These are phyloP conservation scores for Poeciliopsis presidionis DNA, from an alignment of 2,797 vertebrate genomes.

Conservation along the genomic window DNA sequence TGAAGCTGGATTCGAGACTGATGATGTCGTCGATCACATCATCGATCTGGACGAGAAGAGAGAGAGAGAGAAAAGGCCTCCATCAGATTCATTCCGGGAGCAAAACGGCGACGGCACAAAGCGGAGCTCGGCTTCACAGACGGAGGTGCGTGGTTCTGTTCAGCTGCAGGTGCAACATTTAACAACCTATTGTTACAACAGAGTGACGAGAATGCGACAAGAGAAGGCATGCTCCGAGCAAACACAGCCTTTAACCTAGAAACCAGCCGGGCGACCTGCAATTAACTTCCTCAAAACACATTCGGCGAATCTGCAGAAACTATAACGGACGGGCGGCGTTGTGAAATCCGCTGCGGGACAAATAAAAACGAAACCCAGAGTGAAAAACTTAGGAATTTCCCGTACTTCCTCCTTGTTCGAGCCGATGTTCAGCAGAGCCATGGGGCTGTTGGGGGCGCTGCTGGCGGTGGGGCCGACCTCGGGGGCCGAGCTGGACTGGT, in stretches of 20 bases:
- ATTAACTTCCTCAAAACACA: conserved; percentile 56
- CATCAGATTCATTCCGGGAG: not conserved
- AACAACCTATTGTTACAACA: conserved; percentile 73
- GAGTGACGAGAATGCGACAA: conserved; percentile 53
- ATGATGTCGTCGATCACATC: conserved; percentile 96
- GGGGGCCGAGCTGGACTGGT: conserved; percentile 81
- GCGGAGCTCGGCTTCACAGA: conserved; percentile 37
- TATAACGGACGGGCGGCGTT: conserved; percentile 19
- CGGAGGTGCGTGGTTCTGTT: conserved; percentile 44
- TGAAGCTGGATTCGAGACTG: conserved; percentile 95
- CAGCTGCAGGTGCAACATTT: conserved; percentile 71
- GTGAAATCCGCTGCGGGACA: conserved; percentile 42
- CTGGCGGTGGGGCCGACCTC: conserved; percentile 73
- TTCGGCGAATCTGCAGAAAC: conserved; percentile 18
- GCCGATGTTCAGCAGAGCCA: conserved; percentile 89
- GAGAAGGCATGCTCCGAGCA: conserved; percentile 42
- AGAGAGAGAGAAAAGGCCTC: not conserved
- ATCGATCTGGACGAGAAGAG: conserved; percentile 81
- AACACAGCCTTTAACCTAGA: conserved; percentile 65
- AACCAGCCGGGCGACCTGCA: conserved; percentile 37
- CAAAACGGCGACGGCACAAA: not conserved
- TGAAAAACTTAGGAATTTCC: conserved; percentile 12
- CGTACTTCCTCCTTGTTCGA: conserved; percentile 92
- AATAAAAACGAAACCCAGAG: conserved; percentile 23
- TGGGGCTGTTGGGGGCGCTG: conserved; percentile 89